These are phyloP conservation scores for Ophion ventricosus DNA, from an alignment of 2,888 invertebrate species.

Conservation along the genomic window DNA sequence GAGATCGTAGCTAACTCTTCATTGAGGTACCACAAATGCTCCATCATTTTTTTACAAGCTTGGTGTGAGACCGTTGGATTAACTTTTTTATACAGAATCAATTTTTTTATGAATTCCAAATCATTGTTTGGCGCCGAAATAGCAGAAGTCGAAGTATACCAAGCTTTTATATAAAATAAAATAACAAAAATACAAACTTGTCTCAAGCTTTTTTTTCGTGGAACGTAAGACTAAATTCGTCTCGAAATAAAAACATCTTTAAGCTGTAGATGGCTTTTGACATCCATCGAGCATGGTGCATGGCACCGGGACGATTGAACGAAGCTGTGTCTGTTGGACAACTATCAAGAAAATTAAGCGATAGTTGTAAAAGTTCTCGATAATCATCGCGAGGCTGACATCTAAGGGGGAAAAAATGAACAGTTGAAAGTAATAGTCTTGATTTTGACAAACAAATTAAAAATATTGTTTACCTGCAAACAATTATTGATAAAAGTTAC, in stretches of 20 bases:
- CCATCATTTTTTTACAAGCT: slow-evolving; percentile 54
- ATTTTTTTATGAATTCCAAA: slow-evolving; percentile 66
- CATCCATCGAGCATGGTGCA: slow-evolving; percentile 74
- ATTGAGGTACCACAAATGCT: slow-evolving; percentile 69
- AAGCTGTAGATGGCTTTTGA: slow-evolving; percentile 71
- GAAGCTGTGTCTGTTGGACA: slow-evolving; percentile 34
- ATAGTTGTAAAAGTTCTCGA: slow-evolving; percentile 68
- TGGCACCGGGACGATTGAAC: slow-evolving; percentile 67
- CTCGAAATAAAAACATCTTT: slow-evolving; percentile 72
- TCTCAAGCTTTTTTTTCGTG: slow-evolving; percentile 64
- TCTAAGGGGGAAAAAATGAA: slow-evolving; percentile 25
- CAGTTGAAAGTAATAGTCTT: background rate
- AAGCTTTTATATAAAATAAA: slow-evolving; percentile 68
- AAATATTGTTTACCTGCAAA: slow-evolving; percentile 26
- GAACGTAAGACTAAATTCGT: slow-evolving; percentile 65
- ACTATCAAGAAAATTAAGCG: slow-evolving; percentile 71
- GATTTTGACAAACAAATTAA: background rate
- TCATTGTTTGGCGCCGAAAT: slow-evolving; percentile 66
- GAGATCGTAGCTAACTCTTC: slow-evolving; percentile 62
- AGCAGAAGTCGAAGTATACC: slow-evolving; percentile 66
- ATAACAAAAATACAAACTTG: slow-evolving; percentile 70
- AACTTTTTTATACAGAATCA: slow-evolving; percentile 57
- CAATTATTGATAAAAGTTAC: slow-evolving; percentile 23
- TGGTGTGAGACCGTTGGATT: slow-evolving; percentile 49
- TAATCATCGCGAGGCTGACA: slow-evolving; percentile 69